Percentiles rank a stretch among this genome's conserved stretches.
Conservation (phyloP, 2,888 invertebrate species). For the Hirtodrosophila duncani region DNA sequence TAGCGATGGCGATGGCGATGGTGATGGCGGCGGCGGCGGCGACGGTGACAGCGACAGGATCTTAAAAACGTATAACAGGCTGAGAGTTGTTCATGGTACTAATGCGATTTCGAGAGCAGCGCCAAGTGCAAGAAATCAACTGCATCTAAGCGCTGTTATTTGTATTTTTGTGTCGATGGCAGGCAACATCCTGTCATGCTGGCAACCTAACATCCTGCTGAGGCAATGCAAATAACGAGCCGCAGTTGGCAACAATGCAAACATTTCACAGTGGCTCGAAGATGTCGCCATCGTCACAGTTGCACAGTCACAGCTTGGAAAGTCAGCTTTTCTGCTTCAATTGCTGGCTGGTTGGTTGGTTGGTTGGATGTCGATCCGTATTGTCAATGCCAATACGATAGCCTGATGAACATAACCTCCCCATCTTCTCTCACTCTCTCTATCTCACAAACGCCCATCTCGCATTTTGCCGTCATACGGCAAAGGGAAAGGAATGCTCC, state of each 20-base stretch:
- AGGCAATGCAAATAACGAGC: slow-evolving; percentile 67
- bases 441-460: slow-evolving; percentile 21
- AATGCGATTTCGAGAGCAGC: slow-evolving; percentile 67
- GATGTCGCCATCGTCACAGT: slow-evolving; percentile 17
- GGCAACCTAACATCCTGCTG: slow-evolving; percentile 29
- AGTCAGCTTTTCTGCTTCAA: slow-evolving; percentile 68
- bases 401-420: slow-evolving; percentile 56
- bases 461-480: slow-evolving; percentile 18
- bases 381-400: slow-evolving; percentile 20
- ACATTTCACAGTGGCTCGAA: slow-evolving; percentile 23
- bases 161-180: slow-evolving; percentile 43
- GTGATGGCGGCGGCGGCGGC: too few relatives aligned
- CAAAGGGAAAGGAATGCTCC: slow-evolving; percentile 26
- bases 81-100: slow-evolving; percentile 13
- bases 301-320: slow-evolving; percentile 27
- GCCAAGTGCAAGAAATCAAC: slow-evolving; percentile 63
- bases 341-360: slow-evolving; percentile 38
- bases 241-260: slow-evolving; percentile 32
- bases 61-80: slow-evolving; percentile 42
- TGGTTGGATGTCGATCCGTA: neutral
- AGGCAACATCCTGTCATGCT: slow-evolving; percentile 41
- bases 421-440: slow-evolving; percentile 8
- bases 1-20: too few relatives aligned
- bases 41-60: too few relatives aligned
- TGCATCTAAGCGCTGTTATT: slow-evolving; percentile 51